A percentile compares a stretch with the other conserved stretches of the same genome.
Conservation (phyloP, 2,888 invertebrate species). For the Biston betularia region DNA sequence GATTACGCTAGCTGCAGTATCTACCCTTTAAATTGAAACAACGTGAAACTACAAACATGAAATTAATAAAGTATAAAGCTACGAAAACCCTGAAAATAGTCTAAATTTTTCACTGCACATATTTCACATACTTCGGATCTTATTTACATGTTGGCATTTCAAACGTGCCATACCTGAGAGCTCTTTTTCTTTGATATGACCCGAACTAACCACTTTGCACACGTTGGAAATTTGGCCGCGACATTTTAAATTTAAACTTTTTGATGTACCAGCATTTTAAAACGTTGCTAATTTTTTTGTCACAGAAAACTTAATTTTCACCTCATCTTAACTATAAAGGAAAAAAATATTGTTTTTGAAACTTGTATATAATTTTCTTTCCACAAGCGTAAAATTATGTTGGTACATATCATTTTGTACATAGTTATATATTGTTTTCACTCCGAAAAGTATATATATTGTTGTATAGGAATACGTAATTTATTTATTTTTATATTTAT, state of each 20-base stretch:
- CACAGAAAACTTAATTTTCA: not conserved
- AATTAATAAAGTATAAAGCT: not conserved
- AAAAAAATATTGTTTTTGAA: no score
- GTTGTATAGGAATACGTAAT: no score
- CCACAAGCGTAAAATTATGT: no score
- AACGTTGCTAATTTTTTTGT: conserved; percentile 7
- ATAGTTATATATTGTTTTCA: no score
- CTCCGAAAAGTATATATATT: no score
- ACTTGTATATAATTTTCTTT: no score
- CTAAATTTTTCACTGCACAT: conserved; percentile 1
- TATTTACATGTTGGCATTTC: conserved; percentile 26
- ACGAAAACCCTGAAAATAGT: not conserved
- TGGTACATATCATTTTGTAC: no score
- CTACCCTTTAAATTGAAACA: no score
- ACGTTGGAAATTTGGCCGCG: conserved; percentile 2
- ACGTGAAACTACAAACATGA: no score
- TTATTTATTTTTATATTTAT: no score
- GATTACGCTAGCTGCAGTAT: no score
- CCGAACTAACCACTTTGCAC: conserved; percentile 24
- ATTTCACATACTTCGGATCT: conserved; percentile 8
- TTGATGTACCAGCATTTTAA: conserved; percentile 6
- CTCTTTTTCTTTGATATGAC: conserved; percentile 19
- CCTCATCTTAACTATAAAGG: not conserved
- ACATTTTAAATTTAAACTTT: conserved; percentile 9
- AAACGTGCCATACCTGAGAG: conserved; percentile 17